Conservation (phyloP, 2,797 vertebrate genomes). For the Trematomus bernacchii region DNA sequence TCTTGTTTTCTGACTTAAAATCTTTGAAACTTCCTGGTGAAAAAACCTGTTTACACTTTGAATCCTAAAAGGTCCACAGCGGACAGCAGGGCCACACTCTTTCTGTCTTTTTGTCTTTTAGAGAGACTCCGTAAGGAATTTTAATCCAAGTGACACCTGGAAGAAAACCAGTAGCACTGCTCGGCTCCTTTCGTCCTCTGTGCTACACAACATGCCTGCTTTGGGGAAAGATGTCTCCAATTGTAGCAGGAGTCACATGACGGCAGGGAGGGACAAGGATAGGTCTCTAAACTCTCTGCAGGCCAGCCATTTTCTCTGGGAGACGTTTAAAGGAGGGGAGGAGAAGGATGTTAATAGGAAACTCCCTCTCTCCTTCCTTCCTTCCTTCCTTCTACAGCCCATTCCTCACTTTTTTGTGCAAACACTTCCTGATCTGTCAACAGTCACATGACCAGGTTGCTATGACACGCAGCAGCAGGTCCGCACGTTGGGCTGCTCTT, state of each 20-base stretch:
- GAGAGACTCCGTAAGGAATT: constrained; percentile 24
- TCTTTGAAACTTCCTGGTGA: constrained; percentile 7
- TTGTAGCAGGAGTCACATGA: constrained; percentile 22
- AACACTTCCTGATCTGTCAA: constrained; percentile 34
- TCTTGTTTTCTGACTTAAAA: constrained; percentile 4
- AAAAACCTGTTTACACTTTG: background rate
- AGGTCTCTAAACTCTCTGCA: constrained; percentile 18
- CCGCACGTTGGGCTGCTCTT: constrained; percentile 89
- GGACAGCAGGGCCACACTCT: background rate
- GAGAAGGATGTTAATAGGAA: constrained; percentile 33
- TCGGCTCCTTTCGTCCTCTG: constrained; percentile 14
- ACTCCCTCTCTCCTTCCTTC: constrained; percentile 31
- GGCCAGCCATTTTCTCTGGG: constrained; percentile 7
- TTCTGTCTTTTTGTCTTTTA: constrained; percentile 13
- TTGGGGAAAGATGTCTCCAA: constrained; percentile 1
- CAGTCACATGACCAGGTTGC: constrained; percentile 35
- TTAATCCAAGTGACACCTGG: constrained; percentile 25
- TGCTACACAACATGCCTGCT: constrained; percentile 27
- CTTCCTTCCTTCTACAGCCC: constrained; percentile 26
- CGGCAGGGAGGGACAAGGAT: constrained; percentile 17
- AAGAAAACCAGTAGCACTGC: background rate
- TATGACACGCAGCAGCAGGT: constrained; percentile 96
- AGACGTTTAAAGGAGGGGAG: constrained; percentile 25
- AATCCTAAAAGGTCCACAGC: constrained; percentile 11
- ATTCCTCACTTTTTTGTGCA: constrained; percentile 32